These are phyloP conservation scores for Micronycteris hirsuta DNA, from an alignment of 2,113 vertebrate genomes.

Conservation along the genomic window DNA sequence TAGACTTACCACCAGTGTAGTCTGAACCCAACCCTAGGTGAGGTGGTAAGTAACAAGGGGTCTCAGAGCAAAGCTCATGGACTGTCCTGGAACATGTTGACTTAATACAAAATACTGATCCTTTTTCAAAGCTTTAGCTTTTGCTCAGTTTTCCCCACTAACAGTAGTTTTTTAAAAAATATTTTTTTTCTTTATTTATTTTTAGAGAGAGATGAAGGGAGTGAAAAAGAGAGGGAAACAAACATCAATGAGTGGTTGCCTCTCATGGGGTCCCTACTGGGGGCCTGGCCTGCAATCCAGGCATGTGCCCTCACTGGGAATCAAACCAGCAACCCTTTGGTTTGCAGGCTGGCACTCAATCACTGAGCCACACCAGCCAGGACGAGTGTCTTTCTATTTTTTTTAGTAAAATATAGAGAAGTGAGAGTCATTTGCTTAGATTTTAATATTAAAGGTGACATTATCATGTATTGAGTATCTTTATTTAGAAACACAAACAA, in stretches of 20 bases:
- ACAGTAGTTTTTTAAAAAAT: not conserved
- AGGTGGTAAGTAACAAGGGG: not conserved
- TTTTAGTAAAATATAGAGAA: not conserved
- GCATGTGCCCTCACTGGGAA: no score
- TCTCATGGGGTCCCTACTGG: no score
- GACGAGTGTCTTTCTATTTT: not conserved
- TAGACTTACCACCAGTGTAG: not conserved
- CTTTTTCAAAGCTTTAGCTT: slow-evolving; percentile 4
- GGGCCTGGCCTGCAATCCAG: no score
- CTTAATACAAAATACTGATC: not conserved
- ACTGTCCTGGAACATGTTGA: not conserved
- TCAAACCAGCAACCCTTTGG: no score
- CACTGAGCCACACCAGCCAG: no score
- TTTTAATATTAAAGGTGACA: slow-evolving; percentile 30
- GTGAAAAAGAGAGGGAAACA: no score
- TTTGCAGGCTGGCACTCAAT: no score
- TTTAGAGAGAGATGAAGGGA: no score
- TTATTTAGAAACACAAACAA: not conserved
- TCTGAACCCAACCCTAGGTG: not conserved
- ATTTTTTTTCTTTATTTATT: no score
- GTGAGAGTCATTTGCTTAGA: not conserved
- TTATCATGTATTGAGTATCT: not conserved
- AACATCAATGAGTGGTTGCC: no score
- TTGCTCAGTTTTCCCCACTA: not conserved
- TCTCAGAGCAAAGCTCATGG: not conserved